A percentile compares a stretch with the other conserved stretches of the same genome.
These are phyloP conservation scores for Proteles cristata DNA, from an alignment of 2,113 vertebrate species.

Conservation along the genomic window DNA sequence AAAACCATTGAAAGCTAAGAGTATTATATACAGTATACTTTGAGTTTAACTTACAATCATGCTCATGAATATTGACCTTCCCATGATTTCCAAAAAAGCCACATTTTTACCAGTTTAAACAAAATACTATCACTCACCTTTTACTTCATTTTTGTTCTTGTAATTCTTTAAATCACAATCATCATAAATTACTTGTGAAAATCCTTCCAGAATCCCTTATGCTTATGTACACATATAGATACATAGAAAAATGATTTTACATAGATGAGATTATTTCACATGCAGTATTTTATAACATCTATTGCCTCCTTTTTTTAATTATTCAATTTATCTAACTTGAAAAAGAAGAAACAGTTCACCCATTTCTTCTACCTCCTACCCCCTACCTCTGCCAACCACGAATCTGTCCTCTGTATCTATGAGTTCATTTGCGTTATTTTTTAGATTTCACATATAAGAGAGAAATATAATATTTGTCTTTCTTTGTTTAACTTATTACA, in stretches of 20 bases:
- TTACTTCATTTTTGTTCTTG: background rate
- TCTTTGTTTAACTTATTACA: background rate
- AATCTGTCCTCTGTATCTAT: background rate
- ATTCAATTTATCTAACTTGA: background rate
- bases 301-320: background rate
- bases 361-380: background rate
- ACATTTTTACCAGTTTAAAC: background rate
- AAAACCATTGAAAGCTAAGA: background rate
- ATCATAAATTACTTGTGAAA: background rate
- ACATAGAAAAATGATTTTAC: background rate
- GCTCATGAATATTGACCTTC: background rate
- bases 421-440: background rate
- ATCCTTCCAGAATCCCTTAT: constrained; percentile 7
- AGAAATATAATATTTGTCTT: background rate
- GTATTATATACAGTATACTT: background rate
- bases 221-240: background rate
- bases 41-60: background rate
- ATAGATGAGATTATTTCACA: background rate
- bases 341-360: background rate
- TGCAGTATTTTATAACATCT: background rate
- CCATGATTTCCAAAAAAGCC: background rate
- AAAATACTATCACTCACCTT: background rate
- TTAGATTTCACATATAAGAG: background rate
- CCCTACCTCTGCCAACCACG: background rate
- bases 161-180: constrained; percentile 5